Conservation (phyloP, 1,140 invertebrate species). For the Aplysia californica region DNA sequence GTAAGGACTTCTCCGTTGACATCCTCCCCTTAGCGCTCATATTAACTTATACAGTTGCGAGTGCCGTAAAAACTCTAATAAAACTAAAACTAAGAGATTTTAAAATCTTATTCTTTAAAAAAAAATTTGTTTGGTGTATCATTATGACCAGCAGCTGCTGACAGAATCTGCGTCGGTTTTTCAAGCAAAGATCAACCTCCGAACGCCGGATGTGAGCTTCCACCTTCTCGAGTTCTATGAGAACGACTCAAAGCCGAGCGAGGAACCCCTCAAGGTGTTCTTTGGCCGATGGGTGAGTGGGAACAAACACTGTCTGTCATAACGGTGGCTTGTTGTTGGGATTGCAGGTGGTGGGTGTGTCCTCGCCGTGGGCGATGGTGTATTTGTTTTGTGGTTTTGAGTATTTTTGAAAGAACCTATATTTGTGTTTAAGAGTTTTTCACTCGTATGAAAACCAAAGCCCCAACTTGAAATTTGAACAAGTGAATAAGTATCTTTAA, state of each 20-base stretch:
- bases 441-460: neutral
- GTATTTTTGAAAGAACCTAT: neutral
- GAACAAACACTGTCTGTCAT: neutral
- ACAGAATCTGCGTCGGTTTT: constrained; percentile 78
- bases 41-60: too few relatives aligned
- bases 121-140: constrained; percentile 28
- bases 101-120: neutral
- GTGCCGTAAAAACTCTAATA: too few relatives aligned
- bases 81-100: neutral
- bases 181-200: constrained; percentile 83
- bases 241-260: constrained; percentile 72
- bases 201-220: constrained; percentile 83
- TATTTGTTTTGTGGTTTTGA: neutral
- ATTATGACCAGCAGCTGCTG: constrained; percentile 74
- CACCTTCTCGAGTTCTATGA: constrained; percentile 92
- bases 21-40: too few relatives aligned
- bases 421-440: neutral
- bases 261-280: constrained; percentile 79
- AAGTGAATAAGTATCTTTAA: neutral
- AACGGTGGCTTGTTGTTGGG: neutral
- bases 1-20: too few relatives aligned
- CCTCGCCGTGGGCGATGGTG: too few relatives aligned
- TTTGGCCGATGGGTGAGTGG: constrained; percentile 85
- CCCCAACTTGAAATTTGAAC: neutral
- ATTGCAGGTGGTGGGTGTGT: too few relatives aligned